Percentiles rank a stretch among this genome's conserved stretches.
These are phyloP conservation scores for Lophura nycthemera DNA, from an alignment of 2,113 vertebrate species.

Conservation along the genomic window DNA sequence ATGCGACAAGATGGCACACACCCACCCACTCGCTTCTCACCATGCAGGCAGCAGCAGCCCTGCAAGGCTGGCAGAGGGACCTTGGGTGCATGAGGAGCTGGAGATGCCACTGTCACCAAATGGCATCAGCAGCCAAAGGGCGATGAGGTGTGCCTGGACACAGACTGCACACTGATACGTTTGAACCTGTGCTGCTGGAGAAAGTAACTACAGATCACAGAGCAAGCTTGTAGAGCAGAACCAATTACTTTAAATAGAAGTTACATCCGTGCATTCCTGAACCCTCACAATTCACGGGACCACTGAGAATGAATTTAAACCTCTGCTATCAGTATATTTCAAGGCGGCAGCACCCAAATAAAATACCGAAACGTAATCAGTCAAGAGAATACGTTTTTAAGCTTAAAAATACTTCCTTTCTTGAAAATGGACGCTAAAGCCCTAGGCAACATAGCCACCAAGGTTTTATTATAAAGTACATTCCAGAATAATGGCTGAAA, in stretches of 20 bases:
- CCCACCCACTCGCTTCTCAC: fast-evolving
- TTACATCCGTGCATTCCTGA: fast-evolving
- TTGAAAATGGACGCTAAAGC: slow-evolving; percentile 73
- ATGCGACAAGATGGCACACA: not conserved
- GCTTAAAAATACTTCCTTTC: slow-evolving; percentile 60
- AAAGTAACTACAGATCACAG: not conserved
- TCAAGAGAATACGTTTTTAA: slow-evolving; percentile 57
- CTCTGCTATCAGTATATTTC: not conserved
- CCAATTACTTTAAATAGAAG: not conserved
- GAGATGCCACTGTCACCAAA: not conserved
- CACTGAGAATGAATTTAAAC: not conserved
- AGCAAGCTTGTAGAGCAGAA: not conserved
- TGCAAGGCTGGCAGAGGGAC: not conserved
- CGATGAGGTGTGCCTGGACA: not conserved
- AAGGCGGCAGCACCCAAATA: slow-evolving; percentile 25
- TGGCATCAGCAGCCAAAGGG: not conserved
- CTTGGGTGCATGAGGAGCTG: not conserved
- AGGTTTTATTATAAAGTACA: slow-evolving; percentile 82
- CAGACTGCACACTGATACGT: not conserved
- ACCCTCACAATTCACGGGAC: not conserved
- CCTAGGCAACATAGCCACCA: slow-evolving; percentile 73
- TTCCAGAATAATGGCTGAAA: slow-evolving; percentile 80
- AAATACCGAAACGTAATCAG: slow-evolving; percentile 41
- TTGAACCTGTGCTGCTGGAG: not conserved
- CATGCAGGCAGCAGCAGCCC: fast-evolving